Percentiles rank a stretch among this genome's conserved stretches.
Conservation (phyloP, 2,113 vertebrate genomes). For the Cygnus atratus region DNA sequence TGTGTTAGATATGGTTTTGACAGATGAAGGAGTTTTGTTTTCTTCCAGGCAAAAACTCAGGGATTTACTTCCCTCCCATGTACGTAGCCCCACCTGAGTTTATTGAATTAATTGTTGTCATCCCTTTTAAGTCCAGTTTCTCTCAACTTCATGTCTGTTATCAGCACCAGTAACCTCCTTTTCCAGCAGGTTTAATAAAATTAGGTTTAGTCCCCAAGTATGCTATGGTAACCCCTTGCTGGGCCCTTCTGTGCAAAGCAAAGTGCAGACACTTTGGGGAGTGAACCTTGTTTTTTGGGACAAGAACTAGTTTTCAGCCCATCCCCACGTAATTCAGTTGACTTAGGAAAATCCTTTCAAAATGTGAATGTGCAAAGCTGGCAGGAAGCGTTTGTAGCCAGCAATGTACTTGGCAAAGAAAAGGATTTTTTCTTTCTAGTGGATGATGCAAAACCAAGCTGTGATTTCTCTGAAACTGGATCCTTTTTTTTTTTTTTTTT, state of each 20-base stretch:
- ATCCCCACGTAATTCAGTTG: neutral
- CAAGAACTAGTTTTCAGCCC: neutral
- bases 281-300: neutral
- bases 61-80: neutral
- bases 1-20: neutral
- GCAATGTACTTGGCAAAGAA: slow-evolving; percentile 36
- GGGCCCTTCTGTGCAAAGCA: neutral
- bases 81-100: neutral
- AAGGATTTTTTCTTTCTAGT: neutral
- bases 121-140: neutral
- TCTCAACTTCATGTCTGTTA: neutral
- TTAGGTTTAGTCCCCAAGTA: neutral
- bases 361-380: slow-evolving; percentile 24
- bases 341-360: neutral
- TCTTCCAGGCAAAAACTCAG: neutral
- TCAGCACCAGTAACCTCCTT: neutral
- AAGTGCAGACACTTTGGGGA: neutral
- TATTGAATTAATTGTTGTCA: neutral
- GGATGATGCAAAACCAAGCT: slow-evolving; percentile 56
- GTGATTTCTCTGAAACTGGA: neutral
- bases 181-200: neutral
- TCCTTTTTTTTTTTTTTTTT: neutral
- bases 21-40: neutral
- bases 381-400: slow-evolving; percentile 7
- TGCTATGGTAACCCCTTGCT: neutral